Conservation (phyloP, 1,140 invertebrate species). For the Watersipora subatra region DNA sequence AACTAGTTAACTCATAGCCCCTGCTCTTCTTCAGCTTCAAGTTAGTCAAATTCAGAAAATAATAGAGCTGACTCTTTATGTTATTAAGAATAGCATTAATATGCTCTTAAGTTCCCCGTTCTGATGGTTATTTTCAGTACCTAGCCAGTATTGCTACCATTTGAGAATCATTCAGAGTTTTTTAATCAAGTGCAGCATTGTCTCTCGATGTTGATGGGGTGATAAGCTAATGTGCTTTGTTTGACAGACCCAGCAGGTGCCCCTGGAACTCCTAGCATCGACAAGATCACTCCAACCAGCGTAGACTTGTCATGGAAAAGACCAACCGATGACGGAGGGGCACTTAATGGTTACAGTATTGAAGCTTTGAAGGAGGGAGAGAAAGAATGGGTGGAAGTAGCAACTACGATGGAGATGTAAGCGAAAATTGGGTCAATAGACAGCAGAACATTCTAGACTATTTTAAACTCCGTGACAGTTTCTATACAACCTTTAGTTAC, state of each 20-base stretch:
- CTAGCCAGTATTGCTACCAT: neutral
- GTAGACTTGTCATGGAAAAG: slow-evolving; percentile 87
- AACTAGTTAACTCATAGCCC: too few relatives aligned
- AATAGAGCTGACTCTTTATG: too few relatives aligned
- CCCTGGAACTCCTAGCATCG: slow-evolving; percentile 81
- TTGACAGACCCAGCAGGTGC: slow-evolving; percentile 76
- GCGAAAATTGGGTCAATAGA: too few relatives aligned
- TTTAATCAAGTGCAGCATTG: neutral
- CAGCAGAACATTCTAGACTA: too few relatives aligned
- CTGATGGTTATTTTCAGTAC: too few relatives aligned
- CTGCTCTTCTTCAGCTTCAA: too few relatives aligned
- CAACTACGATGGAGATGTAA: neutral
- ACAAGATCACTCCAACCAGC: slow-evolving; percentile 85
- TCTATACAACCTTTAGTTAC: too few relatives aligned
- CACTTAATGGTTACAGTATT: slow-evolving; percentile 77
- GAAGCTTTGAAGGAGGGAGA: neutral
- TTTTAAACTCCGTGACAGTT: too few relatives aligned
- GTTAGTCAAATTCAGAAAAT: too few relatives aligned
- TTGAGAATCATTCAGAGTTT: neutral
- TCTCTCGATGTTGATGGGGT: neutral
- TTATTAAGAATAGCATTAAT: too few relatives aligned
- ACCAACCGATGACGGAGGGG: slow-evolving; percentile 81
- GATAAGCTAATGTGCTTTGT: too few relatives aligned
- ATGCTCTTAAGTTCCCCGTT: too few relatives aligned
- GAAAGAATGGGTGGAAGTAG: neutral